Percentiles rank a stretch among this genome's conserved stretches.
phyloP scores from a whole-genome alignment of 92 coral and sea anemone genomes.

The Zoanthus gigantus region DNA sequence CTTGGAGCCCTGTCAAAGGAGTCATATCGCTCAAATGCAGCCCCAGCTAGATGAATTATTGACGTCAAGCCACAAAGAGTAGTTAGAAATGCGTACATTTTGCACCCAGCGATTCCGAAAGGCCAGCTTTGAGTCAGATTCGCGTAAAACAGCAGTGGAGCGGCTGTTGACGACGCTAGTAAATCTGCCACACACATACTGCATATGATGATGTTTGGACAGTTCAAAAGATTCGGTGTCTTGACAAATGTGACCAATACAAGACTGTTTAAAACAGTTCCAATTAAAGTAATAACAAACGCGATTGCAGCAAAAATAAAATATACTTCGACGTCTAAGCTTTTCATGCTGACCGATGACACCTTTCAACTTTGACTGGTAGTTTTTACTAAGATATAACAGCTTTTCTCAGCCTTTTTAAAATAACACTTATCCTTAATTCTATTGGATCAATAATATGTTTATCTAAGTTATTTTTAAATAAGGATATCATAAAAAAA shows the following conservation, averaged over 20 bases:
- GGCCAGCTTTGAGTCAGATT: constrained; percentile 59
- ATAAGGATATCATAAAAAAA: neutral
- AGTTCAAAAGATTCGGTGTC: constrained; percentile 72
- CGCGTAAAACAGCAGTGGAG: constrained; percentile 70
- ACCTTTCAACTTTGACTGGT: neutral
- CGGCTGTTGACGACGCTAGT: constrained; percentile 49
- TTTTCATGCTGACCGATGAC: too few species aligned
- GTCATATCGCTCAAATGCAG: constrained; percentile 68
- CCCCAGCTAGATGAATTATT: constrained; percentile 71
- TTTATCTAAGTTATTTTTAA: neutral
- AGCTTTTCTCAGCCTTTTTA: neutral
- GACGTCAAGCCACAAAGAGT: constrained; percentile 66
- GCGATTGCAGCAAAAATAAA: neutral
- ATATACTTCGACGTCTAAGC: neutral
- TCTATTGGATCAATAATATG: neutral
- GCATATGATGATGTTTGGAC: constrained; percentile 78
- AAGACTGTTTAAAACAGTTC: constrained; percentile 59
- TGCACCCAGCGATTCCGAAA: constrained; percentile 51
- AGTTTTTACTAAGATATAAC: neutral
- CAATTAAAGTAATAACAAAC: neutral
- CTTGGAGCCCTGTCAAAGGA: constrained; percentile 43
- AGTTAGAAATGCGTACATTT: constrained; percentile 71
- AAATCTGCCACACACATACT: constrained; percentile 84
- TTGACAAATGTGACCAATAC: constrained; percentile 73
- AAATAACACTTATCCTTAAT: neutral